phyloP scores from a whole-genome alignment of 2,888 invertebrate genomes.

The Axea sp. region DNA sequence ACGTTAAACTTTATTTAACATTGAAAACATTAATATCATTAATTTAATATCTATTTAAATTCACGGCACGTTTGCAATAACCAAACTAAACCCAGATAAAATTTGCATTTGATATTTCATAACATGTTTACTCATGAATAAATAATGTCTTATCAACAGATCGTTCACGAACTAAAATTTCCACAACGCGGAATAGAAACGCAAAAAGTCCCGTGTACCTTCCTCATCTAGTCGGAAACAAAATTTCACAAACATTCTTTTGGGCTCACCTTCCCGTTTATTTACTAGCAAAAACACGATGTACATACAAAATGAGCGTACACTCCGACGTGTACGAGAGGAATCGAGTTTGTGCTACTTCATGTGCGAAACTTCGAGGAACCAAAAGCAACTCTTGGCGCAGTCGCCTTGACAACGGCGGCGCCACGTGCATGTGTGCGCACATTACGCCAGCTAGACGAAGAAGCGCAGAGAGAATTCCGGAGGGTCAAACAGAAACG shows the following conservation, averaged over 20 bases:
- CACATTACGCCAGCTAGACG: conserved; percentile 50
- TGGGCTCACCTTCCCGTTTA: not conserved
- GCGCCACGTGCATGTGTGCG: conserved; percentile 75
- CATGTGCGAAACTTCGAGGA: conserved; percentile 1
- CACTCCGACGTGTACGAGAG: conserved; percentile 3
- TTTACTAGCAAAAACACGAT: not conserved
- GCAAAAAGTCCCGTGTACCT: not conserved
- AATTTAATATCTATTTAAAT: too few relatives aligned
- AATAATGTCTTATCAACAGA: too few relatives aligned
- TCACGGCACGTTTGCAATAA: too few relatives aligned
- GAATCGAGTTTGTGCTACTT: conserved; percentile 16
- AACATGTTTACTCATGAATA: too few relatives aligned
- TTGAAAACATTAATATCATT: too few relatives aligned
- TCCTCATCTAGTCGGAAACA: conserved; percentile 8
- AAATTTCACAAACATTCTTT: conserved; percentile 3
- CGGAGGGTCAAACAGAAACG: conserved; percentile 25
- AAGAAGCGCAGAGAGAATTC: conserved; percentile 25
- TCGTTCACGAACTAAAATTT: too few relatives aligned
- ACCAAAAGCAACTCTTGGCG: conserved; percentile 67
- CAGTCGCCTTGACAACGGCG: conserved; percentile 76
- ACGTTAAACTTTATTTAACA: too few relatives aligned
- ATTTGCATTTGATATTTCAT: too few relatives aligned
- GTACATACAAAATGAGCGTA: conserved; percentile 29
- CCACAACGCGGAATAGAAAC: too few relatives aligned
- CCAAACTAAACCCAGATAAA: too few relatives aligned